Conservation (phyloP, 2,797 vertebrate species). For the Sarcoramphus papa region DNA sequence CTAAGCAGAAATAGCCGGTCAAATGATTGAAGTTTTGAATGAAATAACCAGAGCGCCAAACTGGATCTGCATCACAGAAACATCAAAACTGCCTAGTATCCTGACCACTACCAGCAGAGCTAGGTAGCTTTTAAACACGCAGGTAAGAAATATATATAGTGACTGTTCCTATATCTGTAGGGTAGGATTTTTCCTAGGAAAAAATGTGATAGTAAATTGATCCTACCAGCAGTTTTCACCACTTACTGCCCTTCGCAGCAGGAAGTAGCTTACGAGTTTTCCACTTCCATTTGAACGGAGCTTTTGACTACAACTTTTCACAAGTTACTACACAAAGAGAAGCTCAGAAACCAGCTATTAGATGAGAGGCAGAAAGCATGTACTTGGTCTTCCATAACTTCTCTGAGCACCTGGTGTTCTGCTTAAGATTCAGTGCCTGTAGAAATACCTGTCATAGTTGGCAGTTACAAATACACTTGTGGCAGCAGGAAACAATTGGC, state of each 20-base stretch:
- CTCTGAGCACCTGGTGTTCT: neutral
- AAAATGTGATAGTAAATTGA: neutral
- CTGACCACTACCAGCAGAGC: neutral
- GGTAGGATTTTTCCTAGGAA: neutral
- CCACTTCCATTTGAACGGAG: neutral
- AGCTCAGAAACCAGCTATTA: neutral
- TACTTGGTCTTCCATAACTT: neutral
- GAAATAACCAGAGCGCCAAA: neutral
- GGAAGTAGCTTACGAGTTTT: neutral
- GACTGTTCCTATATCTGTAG: neutral
- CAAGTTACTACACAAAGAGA: neutral
- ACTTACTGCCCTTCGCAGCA: neutral
- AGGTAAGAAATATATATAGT: neutral
- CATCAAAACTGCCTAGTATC: neutral
- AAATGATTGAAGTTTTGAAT: neutral
- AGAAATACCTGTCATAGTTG: constrained; percentile 44
- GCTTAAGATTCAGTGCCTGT: constrained; percentile 17
- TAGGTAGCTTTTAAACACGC: neutral
- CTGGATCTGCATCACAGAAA: neutral
- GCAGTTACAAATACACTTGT: constrained; percentile 35
- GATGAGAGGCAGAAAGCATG: neutral
- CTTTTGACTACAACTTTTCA: neutral
- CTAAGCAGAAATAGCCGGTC: neutral
- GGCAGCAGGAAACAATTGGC: constrained; percentile 43
- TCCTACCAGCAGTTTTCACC: neutral